Base-by-base conservation (phyloP, 2,888 invertebrate species). In the Hydriomena furcata region DNA sequence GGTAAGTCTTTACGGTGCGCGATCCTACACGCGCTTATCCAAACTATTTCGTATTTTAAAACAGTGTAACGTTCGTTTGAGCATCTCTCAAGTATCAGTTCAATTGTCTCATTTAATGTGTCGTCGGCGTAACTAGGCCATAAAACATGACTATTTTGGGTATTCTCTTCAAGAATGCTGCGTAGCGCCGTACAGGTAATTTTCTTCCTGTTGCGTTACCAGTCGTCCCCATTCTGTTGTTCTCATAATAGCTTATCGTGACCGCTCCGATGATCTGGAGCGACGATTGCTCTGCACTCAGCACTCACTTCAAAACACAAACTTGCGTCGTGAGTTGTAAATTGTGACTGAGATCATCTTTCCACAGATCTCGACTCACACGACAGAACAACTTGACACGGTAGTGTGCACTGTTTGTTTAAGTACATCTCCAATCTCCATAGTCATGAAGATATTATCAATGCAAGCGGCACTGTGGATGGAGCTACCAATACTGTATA, bases 191-290 rank as follows among this genome's bases (percentile, higher is more conserved):
- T 8, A 55, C 53, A 55, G 57, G 60, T 57, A 51, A 28, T 49
- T 52, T 47, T 55, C 43, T 58, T 45, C 32, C 63, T 61, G 52
- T 66, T 61, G 64, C 60, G 60, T 58, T 70, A 62, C 47, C 58
- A 63, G 65, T 68, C 12, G 31, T 7, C 71, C 62, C 61, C 65
- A 68, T 71, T 66, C 56, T 64, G 73, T 68, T 55, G 74, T 85
- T 84, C 84, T 79, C 84, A 86, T 82, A 83, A 83, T 71, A 76
- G 76, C 61, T 60, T 71, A 78, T 84, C 84, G 87, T 87, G 87
- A 87, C 87, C 71, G 65, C 66, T 68, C 65, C 67, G 67, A 69
- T 67, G 85, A 87, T 86, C 73, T 63, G 74, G 67, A 77, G 75
- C 68, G 54, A 60, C 64, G 87, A 88, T 87, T 83, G 74, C 73